These are phyloP conservation scores for Caenorhabditis sp. DNA, from an alignment of 2,888 invertebrate species.

Conservation along the genomic window DNA sequence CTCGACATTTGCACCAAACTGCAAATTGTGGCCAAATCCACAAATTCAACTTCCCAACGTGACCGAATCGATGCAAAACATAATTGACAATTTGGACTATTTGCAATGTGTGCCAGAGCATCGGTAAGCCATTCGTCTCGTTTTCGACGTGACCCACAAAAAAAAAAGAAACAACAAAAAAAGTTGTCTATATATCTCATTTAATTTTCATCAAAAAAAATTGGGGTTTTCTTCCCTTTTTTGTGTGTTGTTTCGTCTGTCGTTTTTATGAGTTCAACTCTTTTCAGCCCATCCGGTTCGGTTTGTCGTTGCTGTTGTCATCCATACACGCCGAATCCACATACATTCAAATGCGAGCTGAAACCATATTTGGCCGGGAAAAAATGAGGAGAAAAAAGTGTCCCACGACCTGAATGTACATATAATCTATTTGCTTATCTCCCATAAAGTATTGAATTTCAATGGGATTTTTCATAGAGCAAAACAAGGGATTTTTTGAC, in stretches of 20 bases:
- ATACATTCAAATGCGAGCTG: conserved; percentile 66
- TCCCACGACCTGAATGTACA: background rate
- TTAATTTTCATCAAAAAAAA: background rate
- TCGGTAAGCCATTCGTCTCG: conserved; percentile 38
- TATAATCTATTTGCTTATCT: background rate
- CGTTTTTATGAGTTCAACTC: background rate
- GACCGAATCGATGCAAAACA: conserved; percentile 62
- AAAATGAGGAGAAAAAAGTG: conserved; percentile 12
- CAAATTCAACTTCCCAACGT: conserved; percentile 63
- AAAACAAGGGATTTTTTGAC: too few species aligned
- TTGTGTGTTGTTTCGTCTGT: background rate
- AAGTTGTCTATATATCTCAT: background rate
- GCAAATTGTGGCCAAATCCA: conserved; percentile 68
- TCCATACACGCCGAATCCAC: conserved; percentile 67
- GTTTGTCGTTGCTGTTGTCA: conserved; percentile 70
- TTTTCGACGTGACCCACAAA: background rate
- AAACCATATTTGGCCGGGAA: conserved; percentile 56
- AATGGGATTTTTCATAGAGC: too few species aligned
- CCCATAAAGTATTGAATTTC: too few species aligned
- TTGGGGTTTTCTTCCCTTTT: background rate
- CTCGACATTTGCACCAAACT: conserved; percentile 53
- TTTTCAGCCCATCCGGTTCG: conserved; percentile 58
- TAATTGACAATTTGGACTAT: conserved; percentile 67
- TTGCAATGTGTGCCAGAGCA: conserved; percentile 65
- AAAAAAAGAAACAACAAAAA: background rate